These are phyloP conservation scores for Gymnarchus niloticus DNA, from an alignment of 2,113 vertebrate genomes.

Conservation along the genomic window DNA sequence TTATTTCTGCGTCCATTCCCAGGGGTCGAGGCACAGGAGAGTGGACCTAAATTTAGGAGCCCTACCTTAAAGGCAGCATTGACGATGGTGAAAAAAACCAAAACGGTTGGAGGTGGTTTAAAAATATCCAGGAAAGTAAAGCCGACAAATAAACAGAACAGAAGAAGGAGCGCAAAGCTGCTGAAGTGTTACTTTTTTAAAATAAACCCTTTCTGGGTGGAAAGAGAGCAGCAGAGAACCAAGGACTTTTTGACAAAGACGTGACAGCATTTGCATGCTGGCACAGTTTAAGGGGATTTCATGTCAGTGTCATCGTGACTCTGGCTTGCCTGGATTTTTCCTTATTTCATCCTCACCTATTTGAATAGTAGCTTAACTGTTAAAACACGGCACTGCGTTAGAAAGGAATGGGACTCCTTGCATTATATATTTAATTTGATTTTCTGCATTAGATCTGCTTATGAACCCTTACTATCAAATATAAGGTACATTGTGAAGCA, in stretches of 20 bases:
- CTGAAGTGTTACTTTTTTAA: neutral
- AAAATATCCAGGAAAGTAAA: constrained; percentile 49
- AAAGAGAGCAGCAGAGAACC: neutral
- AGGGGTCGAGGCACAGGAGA: constrained; percentile 9
- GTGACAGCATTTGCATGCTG: neutral
- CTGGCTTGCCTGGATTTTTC: neutral
- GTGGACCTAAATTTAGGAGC: constrained; percentile 41
- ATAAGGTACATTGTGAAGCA: neutral
- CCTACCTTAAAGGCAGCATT: constrained; percentile 46
- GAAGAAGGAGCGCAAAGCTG: neutral
- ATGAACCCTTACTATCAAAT: neutral
- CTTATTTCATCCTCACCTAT: no score
- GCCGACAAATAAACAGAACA: neutral
- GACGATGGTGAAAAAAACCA: constrained; percentile 40
- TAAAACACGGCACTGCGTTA: neutral
- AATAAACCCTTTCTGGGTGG: neutral
- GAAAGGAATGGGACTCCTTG: no score
- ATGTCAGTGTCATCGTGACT: neutral
- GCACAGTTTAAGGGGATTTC: neutral
- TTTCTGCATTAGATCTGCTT: neutral
- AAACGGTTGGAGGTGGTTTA: constrained; percentile 30
- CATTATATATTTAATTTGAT: no score
- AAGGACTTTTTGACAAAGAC: neutral
- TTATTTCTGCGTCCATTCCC: constrained; percentile 43
- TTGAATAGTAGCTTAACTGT: neutral